Evolutionary conservation across 2,888 invertebrate genomes (phyloP), one percentile per base, ranked within the genome.

Genomic region (Xylocampa areola): DNA sequence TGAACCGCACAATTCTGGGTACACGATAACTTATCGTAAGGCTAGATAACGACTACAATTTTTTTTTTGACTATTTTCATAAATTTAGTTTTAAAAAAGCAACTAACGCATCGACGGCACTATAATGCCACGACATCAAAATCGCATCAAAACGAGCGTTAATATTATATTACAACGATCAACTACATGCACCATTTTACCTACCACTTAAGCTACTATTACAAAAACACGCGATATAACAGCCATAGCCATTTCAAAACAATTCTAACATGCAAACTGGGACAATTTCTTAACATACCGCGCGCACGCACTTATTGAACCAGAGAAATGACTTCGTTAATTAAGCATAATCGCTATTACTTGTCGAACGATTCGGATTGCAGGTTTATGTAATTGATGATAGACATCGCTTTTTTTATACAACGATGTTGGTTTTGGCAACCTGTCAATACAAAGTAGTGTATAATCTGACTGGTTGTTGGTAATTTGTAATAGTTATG

Each of bases 201-300:
- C 19, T 13, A 27, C 63, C 58, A 41, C 43, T 33, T 57, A 68
- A 48, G 66, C 32, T 29, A 4, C 35, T 64, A 67, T 67, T 67
- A 67, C 67, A 53, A 53, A 64, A 64, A 66, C 69, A 69, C 43
- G 55, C 61, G 66, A 61, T 53, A 29, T 37, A 63, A 55, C 35
- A 49, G 36, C 60, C 71, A 68, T 64, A n/a, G 64, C 23, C 25
- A 51, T 73, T 52, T 58, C 74, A 45, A 68, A 52, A 67, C 68
- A 48, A 55, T 68, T 29, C 64, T 51, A 41, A 60, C 52, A 53
- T 40, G 23, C 41, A 37, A 73, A 68, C 53, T 39, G 40, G 70
- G 71, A 8, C 74, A 73, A 68, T 73, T 73, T 73, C 71, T 53
- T 54, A 64, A 73, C 61, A 41, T 16, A 47, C 68, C 33, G 39